Evolutionary conservation across 1,140 invertebrate genomes (phyloP).

Genomic region (Melipona quadrifasciata): DNA sequence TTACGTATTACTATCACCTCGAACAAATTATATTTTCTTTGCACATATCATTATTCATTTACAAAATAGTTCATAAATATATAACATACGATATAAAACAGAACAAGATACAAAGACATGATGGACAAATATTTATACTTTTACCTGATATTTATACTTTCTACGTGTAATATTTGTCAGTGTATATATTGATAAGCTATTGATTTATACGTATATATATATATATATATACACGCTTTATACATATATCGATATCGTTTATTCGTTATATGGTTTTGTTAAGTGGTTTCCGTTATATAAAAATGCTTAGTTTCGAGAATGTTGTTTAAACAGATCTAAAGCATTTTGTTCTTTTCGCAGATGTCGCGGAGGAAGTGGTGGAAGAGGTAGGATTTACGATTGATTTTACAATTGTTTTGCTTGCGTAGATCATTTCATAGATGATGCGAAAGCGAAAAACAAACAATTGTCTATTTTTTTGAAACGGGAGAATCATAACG

Average conservation of each 20-base stretch:
- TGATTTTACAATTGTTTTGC: not conserved
- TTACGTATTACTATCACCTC: slow-evolving; percentile 34
- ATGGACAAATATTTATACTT: slow-evolving; percentile 32
- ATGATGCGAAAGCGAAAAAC: not conserved
- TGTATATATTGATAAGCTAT: slow-evolving; percentile 7
- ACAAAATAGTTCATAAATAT: slow-evolving; percentile 1
- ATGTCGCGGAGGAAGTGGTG: slow-evolving; percentile 52
- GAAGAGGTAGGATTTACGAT: slow-evolving; percentile 61
- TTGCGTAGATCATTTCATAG: not conserved
- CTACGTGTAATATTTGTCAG: slow-evolving; percentile 1
- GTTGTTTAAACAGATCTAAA: slow-evolving; percentile 18
- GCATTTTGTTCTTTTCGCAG: slow-evolving; percentile 60
- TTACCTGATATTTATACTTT: not conserved
- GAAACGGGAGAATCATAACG: too few relatives aligned
- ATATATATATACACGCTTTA: not conserved
- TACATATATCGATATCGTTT: slow-evolving; percentile 3
- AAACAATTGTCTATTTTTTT: not conserved
- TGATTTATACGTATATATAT: not conserved
- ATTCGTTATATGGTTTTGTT: slow-evolving; percentile 11
- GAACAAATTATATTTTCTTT: not conserved
- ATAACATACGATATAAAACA: slow-evolving; percentile 21
- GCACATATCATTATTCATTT: not conserved
- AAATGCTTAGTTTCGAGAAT: slow-evolving; percentile 1
- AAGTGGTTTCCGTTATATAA: not conserved
- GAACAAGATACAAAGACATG: slow-evolving; percentile 42